These are phyloP conservation scores for Cotesia typhae DNA, from an alignment of 1,140 invertebrate genomes.

Conservation along the genomic window DNA sequence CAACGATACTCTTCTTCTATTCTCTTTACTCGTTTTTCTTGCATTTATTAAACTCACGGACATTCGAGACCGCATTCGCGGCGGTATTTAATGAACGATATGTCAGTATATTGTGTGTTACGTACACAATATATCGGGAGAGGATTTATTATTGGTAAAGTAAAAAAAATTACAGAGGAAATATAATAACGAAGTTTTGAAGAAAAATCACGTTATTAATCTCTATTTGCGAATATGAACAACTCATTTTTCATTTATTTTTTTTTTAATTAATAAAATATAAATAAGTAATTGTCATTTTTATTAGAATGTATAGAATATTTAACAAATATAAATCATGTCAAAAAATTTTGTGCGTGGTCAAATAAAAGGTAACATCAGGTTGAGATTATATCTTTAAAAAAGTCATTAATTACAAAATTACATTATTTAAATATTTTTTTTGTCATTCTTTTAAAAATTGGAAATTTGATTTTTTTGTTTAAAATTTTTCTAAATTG, in stretches of 20 bases:
- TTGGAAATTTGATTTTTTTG: too few species aligned
- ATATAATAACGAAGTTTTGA: not conserved
- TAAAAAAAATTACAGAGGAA: not conserved
- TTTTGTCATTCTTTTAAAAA: too few species aligned
- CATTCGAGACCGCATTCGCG: slow-evolving; percentile 2
- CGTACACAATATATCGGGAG: slow-evolving; percentile 5
- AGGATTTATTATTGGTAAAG: slow-evolving; percentile 13
- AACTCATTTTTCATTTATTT: not conserved
- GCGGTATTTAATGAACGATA: slow-evolving; percentile 13
- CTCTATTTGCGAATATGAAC: not conserved
- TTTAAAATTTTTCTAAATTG: too few species aligned
- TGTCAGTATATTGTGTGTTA: slow-evolving; percentile 4
- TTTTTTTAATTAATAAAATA: too few species aligned
- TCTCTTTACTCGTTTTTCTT: slow-evolving; percentile 12
- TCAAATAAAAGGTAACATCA: too few species aligned
- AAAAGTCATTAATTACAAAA: too few species aligned
- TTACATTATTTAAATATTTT: too few species aligned
- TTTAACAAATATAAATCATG: too few species aligned
- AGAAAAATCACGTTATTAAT: slow-evolving; percentile 12
- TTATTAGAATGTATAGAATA: too few species aligned
- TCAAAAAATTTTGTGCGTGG: too few species aligned
- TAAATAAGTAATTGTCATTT: too few species aligned
- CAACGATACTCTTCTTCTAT: not conserved
- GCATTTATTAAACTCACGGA: slow-evolving; percentile 10
- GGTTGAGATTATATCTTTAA: too few species aligned